Base-by-base conservation (phyloP, 1,140 invertebrate genomes). In the Drosophila quadrilineata region DNA sequence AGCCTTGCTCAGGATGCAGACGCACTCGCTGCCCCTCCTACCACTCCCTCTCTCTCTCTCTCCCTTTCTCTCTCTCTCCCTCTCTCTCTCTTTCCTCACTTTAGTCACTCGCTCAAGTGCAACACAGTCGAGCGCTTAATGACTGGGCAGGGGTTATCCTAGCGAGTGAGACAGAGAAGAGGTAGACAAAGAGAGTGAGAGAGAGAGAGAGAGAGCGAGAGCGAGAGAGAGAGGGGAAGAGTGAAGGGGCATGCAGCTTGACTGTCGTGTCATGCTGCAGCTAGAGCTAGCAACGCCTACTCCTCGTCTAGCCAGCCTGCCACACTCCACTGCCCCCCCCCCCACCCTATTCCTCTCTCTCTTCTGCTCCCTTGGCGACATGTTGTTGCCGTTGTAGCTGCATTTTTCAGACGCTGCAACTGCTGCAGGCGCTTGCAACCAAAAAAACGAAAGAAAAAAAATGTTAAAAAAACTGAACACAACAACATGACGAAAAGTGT, bases 341-440 rank as follows among this genome's bases (percentile, higher is more conserved):
- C n/a, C n/a, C n/a, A n/a, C 52, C 49, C 22, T 22, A 41, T 28
- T 28, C 29, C 6, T 31, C 6, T 24, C 60, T 36, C 14, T 22
- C 24, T 48, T 48, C 24, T 24, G 33, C 73, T 63, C 21, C 10
- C 29, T 40, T 69, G n/a, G n/a, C 62, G 74, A 79, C 75, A 82
- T 75, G 76, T 75, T 82, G 73, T 84, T 76, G 77, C 77, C 60
- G n/a, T n/a, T n/a, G n/a, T 57, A 58, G 74, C 28, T 84, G 79
- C 77, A 84, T 66, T 65, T 50, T 77, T 73, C 76, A 82, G n/a
- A n/a, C n/a, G n/a, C n/a, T 58, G 73, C 76, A 72, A 72, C 33
- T 41, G 73, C 79, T 85, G 79, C 74, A 85, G 74, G 79, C 79
- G 52, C 74, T 57, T 84, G 77, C 77, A 84, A 74, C 73, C 41